Evolutionary conservation across 2,113 vertebrate genomes (phyloP).

Genomic region (Amazona vittata): DNA sequence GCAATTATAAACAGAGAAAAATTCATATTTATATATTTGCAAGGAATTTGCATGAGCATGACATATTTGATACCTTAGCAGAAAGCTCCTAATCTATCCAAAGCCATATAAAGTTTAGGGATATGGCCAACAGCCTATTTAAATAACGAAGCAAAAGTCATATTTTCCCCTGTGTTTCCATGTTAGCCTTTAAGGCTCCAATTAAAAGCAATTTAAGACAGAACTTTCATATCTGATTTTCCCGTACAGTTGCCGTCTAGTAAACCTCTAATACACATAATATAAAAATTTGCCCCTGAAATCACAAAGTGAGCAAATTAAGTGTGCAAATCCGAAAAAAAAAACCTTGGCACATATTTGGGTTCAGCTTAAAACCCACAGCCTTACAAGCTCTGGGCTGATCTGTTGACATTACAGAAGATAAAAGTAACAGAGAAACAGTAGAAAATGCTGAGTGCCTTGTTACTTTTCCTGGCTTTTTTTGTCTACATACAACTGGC

Average conservation of each 20-base stretch:
- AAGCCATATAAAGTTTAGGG: conserved; percentile 50
- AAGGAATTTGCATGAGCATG: conserved; percentile 20
- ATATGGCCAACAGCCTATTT: conserved; percentile 39
- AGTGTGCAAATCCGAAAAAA: background rate
- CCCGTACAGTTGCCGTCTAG: background rate
- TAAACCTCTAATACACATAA: background rate
- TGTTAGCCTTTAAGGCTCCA: conserved; percentile 3
- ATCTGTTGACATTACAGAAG: conserved; percentile 28
- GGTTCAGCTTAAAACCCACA: background rate
- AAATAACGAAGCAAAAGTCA: conserved; percentile 52
- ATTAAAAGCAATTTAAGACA: conserved; percentile 30
- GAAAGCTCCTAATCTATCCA: conserved; percentile 26
- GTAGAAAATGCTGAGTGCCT: background rate
- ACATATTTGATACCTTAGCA: conserved; percentile 38
- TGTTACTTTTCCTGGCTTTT: background rate
- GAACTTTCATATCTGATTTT: background rate
- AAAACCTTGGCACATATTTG: background rate
- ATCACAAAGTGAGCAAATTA: background rate
- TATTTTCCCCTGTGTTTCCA: background rate
- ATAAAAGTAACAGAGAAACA: background rate
- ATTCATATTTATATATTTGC: conserved; percentile 52
- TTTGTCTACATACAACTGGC: conserved; percentile 15
- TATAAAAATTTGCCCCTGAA: background rate
- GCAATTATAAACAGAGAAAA: conserved; percentile 44
- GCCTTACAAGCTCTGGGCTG: background rate